Conservation (phyloP, 2,113 vertebrate genomes). For the Ginglymostoma cirratum region DNA sequence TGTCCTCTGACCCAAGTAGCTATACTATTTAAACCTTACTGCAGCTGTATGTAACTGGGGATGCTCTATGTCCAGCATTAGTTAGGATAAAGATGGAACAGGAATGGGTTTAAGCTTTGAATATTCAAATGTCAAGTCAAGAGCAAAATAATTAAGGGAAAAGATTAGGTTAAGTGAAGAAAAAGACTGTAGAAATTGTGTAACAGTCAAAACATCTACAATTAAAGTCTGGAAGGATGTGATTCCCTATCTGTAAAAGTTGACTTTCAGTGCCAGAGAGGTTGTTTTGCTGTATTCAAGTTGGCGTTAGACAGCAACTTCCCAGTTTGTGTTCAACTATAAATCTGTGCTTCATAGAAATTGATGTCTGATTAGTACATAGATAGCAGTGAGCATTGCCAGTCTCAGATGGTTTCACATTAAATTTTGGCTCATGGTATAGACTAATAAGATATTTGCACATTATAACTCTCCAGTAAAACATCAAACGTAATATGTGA, state of each 20-base stretch:
- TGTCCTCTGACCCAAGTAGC: too few relatives aligned
- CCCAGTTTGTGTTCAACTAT: neutral
- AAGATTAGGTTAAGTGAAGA: neutral
- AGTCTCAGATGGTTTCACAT: neutral
- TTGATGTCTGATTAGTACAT: neutral
- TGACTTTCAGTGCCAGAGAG: neutral
- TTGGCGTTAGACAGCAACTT: neutral
- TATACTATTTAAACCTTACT: too few relatives aligned
- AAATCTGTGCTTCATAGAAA: neutral
- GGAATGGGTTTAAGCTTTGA: too few relatives aligned
- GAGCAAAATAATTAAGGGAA: neutral
- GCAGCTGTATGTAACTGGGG: too few relatives aligned
- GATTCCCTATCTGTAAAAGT: neutral
- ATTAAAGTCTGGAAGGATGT: neutral
- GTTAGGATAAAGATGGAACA: too few relatives aligned
- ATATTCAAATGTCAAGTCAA: slow-evolving; percentile 9
- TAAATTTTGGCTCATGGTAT: neutral
- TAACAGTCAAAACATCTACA: neutral
- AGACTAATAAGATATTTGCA: neutral
- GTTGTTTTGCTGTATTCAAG: neutral
- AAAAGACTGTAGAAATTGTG: neutral
- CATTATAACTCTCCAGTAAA: neutral
- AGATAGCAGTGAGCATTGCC: neutral
- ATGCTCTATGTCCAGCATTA: too few relatives aligned
- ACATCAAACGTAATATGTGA: neutral